Conservation (phyloP, 2,797 vertebrate species). For the Sebastes itinus region DNA sequence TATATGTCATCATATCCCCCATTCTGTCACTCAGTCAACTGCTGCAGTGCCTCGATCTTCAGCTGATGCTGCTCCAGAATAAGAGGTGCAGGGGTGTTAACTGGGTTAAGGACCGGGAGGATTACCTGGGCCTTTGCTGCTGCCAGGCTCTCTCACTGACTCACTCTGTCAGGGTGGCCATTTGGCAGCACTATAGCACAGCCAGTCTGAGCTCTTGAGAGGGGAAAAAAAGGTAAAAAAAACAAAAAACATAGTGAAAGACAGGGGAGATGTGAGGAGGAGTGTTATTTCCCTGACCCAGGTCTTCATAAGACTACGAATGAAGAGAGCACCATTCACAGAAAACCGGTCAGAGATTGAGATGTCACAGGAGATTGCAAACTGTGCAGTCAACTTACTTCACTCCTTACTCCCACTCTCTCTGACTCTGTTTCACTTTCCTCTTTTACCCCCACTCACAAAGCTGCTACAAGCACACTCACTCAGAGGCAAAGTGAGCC, state of each 20-base stretch:
- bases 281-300: slow-evolving; percentile 28
- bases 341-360: slow-evolving; percentile 27
- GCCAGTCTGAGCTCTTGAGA: slow-evolving; percentile 20
- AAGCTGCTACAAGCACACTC: slow-evolving; percentile 40
- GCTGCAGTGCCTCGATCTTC: slow-evolving; percentile 2
- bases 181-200: slow-evolving; percentile 46
- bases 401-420: slow-evolving; percentile 14
- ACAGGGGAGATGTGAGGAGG: background rate
- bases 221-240: background rate
- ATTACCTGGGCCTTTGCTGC: slow-evolving; percentile 55
- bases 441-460: slow-evolving; percentile 2
- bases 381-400: slow-evolving; percentile 36
- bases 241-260: background rate
- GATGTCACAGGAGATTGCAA: slow-evolving; percentile 56
- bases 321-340: slow-evolving; percentile 40
- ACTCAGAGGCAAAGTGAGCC: slow-evolving; percentile 52
- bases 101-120: slow-evolving; percentile 61
- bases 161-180: slow-evolving; percentile 44
- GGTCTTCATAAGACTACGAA: slow-evolving; percentile 25
- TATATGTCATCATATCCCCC: slow-evolving; percentile 14
- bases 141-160: slow-evolving; percentile 50
- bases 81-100: slow-evolving; percentile 44
- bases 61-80: slow-evolving; percentile 19
- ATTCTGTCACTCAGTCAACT: slow-evolving; percentile 29
- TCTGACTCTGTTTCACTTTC: slow-evolving; percentile 9